Percentiles rank a stretch among this genome's conserved stretches.
Conservation (phyloP, 2,113 vertebrate species). For the Hippocampus zosterae region DNA sequence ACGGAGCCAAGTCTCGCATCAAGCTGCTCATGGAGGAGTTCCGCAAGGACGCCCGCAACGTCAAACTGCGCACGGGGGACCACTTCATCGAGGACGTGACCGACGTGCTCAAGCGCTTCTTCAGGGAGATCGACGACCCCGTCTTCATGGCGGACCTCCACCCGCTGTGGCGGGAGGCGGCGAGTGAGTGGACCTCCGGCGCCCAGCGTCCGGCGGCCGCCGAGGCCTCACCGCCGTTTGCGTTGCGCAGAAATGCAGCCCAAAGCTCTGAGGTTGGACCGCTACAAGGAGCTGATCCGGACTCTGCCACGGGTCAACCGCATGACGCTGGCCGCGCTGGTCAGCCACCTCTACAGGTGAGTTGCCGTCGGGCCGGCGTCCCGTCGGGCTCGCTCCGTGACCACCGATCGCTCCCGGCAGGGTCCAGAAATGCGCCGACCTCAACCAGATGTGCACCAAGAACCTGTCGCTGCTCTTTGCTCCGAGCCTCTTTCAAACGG, state of each 20-base stretch:
- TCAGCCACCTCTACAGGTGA: constrained; percentile 92
- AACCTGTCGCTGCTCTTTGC: constrained; percentile 93
- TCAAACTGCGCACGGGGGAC: constrained; percentile 89
- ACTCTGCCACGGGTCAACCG: constrained; percentile 85
- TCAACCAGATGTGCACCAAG: constrained; percentile 98
- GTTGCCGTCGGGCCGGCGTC: constrained; percentile 14
- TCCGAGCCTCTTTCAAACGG: constrained; percentile 96
- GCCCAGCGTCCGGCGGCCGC: too few species aligned
- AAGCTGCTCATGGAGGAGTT: constrained; percentile 94
- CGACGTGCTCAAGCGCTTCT: constrained; percentile 94
- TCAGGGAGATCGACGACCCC: constrained; percentile 90
- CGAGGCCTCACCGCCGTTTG: too few species aligned
- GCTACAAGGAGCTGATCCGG: constrained; percentile 89
- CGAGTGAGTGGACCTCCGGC: constrained; percentile 72
- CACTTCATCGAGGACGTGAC: constrained; percentile 98
- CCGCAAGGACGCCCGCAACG: constrained; percentile 87
- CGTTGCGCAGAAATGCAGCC: constrained; percentile 71
- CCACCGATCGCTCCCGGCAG: constrained; percentile 56
- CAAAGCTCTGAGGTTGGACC: constrained; percentile 80
- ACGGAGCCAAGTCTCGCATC: constrained; percentile 90
- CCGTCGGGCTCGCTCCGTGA: background rate
- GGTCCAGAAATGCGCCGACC: constrained; percentile 90
- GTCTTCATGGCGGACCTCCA: constrained; percentile 88
- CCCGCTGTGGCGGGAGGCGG: constrained; percentile 87
- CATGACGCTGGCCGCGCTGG: constrained; percentile 85